Conservation (phyloP, 2,797 vertebrate genomes). For the Myiothlypis chrysogaster region DNA sequence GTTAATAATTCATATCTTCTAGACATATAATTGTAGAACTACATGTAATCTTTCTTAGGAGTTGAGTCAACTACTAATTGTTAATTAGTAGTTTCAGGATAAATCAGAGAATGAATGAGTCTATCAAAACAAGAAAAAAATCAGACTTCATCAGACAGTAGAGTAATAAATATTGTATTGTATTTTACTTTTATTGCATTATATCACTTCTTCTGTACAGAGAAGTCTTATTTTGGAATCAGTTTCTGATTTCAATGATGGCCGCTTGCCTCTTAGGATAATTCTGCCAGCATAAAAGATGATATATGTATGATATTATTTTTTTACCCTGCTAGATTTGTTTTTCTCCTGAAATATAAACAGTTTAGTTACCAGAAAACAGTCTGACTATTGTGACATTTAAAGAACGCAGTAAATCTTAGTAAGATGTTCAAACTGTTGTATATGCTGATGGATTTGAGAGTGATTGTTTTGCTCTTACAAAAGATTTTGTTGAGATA, state of each 20-base stretch:
- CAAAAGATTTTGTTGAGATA: neutral
- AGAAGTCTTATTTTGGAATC: neutral
- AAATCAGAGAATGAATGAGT: neutral
- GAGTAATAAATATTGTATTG: neutral
- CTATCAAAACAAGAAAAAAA: neutral
- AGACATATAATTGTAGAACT: neutral
- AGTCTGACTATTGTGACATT: neutral
- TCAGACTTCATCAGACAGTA: neutral
- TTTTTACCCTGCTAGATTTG: neutral
- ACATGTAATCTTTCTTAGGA: neutral
- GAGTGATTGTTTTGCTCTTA: neutral
- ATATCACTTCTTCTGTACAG: neutral
- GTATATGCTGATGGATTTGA: neutral
- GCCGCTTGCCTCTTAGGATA: neutral
- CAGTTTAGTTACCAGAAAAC: neutral
- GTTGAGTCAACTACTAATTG: neutral
- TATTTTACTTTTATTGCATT: neutral
- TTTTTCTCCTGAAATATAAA: conserved; percentile 24
- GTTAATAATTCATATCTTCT: neutral
- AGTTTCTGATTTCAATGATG: neutral
- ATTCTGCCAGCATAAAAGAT: neutral
- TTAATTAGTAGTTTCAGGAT: neutral
- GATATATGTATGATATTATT: neutral
- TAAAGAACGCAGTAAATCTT: neutral
- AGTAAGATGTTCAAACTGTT: neutral